Conservation (phyloP, 23 tunicate genomes). For the Ciona savignyi region DNA sequence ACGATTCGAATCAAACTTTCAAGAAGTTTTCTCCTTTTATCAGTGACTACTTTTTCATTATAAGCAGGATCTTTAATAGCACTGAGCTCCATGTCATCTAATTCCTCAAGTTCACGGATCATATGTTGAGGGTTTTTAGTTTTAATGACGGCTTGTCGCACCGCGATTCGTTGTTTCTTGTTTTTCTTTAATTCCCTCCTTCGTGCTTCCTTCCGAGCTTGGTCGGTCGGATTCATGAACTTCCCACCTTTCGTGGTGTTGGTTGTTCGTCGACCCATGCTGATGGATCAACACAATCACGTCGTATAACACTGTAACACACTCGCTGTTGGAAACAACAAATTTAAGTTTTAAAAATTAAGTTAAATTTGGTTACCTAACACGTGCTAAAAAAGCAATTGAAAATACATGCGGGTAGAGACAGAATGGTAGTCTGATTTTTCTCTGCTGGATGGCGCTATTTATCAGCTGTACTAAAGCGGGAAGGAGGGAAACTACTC, state of each 20-base stretch:
- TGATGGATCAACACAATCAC: too few relatives aligned
- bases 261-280: slow-evolving; percentile 81
- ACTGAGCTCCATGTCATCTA: slow-evolving; percentile 89
- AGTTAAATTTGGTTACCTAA: too few relatives aligned
- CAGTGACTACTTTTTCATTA: slow-evolving; percentile 90
- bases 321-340: too few relatives aligned
- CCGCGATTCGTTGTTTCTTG: slow-evolving; percentile 86
- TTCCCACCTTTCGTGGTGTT: slow-evolving; percentile 98
- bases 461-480: too few relatives aligned
- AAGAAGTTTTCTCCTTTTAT: slow-evolving; percentile 72
- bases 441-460: too few relatives aligned
- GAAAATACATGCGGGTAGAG: too few relatives aligned
- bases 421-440: too few relatives aligned
- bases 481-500: too few relatives aligned
- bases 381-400: too few relatives aligned
- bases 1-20: slow-evolving; percentile 66
- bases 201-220: slow-evolving; percentile 95
- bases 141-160: slow-evolving; percentile 95
- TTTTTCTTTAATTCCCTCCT: slow-evolving; percentile 79
- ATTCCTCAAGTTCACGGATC: slow-evolving; percentile 68
- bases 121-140: slow-evolving; percentile 88
- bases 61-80: slow-evolving; percentile 43
- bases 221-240: slow-evolving; percentile 99
- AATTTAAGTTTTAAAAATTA: too few relatives aligned
- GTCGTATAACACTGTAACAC: too few relatives aligned